phyloP scores from a whole-genome alignment of 2,113 vertebrate species.

The Galeopterus variegatus region DNA sequence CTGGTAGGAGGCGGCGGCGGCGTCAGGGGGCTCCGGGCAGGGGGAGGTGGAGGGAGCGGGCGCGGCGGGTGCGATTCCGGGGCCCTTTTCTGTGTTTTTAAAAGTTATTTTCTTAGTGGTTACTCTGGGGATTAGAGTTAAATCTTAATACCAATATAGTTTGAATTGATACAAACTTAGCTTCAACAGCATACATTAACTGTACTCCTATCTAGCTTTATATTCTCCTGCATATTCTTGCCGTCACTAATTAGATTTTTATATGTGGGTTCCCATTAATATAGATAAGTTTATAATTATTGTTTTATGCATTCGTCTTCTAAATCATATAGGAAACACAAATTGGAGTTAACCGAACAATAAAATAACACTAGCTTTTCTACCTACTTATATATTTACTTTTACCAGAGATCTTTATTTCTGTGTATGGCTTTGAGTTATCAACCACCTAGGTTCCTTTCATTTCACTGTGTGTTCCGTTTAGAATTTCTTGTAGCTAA shows the following conservation, averaged over 20 bases:
- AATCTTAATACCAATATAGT: background rate
- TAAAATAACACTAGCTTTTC: background rate
- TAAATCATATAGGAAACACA: background rate
- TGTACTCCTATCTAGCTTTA: background rate
- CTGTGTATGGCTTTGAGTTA: background rate
- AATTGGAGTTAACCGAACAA: background rate
- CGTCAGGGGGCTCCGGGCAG: conserved; percentile 73
- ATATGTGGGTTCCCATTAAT: background rate
- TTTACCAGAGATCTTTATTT: background rate
- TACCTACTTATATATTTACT: background rate
- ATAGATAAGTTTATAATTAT: background rate
- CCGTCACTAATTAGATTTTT: background rate
- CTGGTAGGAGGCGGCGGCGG: conserved; percentile 53
- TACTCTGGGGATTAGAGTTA: background rate
- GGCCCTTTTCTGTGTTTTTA: conserved; percentile 67
- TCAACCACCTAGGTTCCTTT: background rate
- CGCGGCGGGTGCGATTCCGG: conserved; percentile 89
- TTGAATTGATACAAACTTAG: background rate
- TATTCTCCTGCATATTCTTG: background rate
- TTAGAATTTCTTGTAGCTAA: background rate
- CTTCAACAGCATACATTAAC: background rate
- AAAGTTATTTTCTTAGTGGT: background rate
- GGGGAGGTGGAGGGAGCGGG: conserved; percentile 81
- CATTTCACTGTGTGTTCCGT: background rate
- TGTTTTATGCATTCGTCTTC: background rate